phyloP scores from a whole-genome alignment of 2,888 invertebrate genomes.

The Isotomurus palustris region DNA sequence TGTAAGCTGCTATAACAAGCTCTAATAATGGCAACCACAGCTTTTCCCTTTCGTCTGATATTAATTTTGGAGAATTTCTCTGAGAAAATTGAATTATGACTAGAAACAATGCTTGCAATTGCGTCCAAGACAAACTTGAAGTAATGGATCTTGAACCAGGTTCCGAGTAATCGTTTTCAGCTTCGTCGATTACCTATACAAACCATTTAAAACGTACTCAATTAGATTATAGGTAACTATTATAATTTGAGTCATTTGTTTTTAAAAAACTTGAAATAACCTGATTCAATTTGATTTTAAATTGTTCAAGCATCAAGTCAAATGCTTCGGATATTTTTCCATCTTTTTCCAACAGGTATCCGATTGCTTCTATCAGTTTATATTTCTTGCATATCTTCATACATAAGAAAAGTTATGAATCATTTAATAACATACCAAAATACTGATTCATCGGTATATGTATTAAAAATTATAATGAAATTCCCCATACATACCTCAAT shows the following conservation, averaged over 20 bases:
- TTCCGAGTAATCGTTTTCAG: background rate
- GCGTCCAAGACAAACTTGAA: conserved; percentile 34
- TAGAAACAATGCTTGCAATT: conserved; percentile 44
- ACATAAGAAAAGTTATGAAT: background rate
- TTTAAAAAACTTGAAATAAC: too few relatives aligned
- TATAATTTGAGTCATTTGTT: too few relatives aligned
- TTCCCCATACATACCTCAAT: conserved; percentile 49
- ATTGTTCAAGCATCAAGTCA: conserved; percentile 49
- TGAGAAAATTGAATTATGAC: conserved; percentile 53
- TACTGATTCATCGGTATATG: background rate
- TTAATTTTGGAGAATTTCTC: conserved; percentile 52
- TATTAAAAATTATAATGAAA: background rate
- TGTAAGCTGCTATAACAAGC: conserved; percentile 52
- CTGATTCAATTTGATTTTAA: conserved; percentile 43
- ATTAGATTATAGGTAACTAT: background rate
- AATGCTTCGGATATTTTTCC: conserved; percentile 70
- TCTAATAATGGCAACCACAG: conserved; percentile 54
- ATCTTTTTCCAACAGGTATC: conserved; percentile 68
- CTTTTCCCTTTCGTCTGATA: conserved; percentile 52
- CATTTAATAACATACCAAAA: background rate
- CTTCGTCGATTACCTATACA: conserved; percentile 21
- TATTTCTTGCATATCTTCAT: conserved; percentile 61
- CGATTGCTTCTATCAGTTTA: conserved; percentile 62
- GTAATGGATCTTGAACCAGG: background rate
- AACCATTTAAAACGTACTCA: background rate